Conservation (phyloP, 2,113 vertebrate genomes). For the Crotophaga sulcirostris region DNA sequence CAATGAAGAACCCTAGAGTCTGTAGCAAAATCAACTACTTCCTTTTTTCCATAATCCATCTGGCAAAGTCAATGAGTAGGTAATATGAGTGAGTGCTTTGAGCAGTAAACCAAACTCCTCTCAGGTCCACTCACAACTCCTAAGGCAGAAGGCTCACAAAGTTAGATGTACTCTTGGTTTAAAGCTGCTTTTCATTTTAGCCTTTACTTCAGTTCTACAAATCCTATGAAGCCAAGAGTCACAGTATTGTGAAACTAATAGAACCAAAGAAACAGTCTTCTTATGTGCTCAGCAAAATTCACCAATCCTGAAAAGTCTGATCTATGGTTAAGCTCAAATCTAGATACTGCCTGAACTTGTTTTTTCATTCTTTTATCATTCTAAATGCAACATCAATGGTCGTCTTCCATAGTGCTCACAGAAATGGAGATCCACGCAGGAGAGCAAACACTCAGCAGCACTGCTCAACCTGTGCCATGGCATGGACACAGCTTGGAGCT, state of each 20-base stretch:
- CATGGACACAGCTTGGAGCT: background rate
- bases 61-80: background rate
- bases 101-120: background rate
- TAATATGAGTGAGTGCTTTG: background rate
- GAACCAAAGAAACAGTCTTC: background rate
- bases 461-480: background rate
- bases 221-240: background rate
- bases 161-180: background rate
- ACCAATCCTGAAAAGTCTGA: constrained; percentile 22
- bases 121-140: background rate
- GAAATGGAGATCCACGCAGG: background rate
- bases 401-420: background rate
- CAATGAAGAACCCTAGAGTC: background rate
- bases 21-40: background rate
- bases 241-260: background rate
- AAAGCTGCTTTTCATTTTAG: background rate
- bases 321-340: background rate
- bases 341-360: background rate
- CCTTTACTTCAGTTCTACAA: background rate
- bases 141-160: background rate
- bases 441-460: background rate
- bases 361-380: background rate
- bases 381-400: background rate
- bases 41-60: background rate
- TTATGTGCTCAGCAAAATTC: background rate